Conservation (phyloP, 2,888 invertebrate genomes). For the Nomada fabriciana region DNA sequence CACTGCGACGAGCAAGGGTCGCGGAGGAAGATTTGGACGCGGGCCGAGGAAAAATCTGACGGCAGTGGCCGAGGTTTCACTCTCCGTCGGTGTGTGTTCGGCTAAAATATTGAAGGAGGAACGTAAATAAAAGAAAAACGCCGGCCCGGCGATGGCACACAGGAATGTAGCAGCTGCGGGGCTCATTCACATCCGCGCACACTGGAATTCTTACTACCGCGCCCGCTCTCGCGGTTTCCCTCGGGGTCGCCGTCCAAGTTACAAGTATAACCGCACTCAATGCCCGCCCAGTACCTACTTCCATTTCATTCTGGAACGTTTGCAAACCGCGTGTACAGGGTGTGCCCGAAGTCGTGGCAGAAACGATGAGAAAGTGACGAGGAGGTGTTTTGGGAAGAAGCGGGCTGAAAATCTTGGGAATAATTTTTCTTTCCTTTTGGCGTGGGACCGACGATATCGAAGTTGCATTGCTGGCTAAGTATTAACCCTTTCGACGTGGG, state of each 20-base stretch:
- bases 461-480: too few relatives aligned
- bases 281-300: slow-evolving; percentile 74
- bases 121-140: slow-evolving; percentile 69
- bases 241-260: slow-evolving; percentile 77
- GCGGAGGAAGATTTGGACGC: slow-evolving; percentile 35
- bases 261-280: slow-evolving; percentile 78
- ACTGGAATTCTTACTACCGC: slow-evolving; percentile 81
- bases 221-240: slow-evolving; percentile 65
- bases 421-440: too few relatives aligned
- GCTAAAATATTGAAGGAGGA: slow-evolving; percentile 65
- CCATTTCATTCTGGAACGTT: slow-evolving; percentile 76
- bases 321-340: slow-evolving; percentile 46
- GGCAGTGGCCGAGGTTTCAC: background rate
- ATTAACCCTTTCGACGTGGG: too few relatives aligned
- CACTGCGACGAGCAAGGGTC: slow-evolving; percentile 21
- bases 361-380: too few relatives aligned
- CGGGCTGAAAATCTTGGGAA: too few relatives aligned
- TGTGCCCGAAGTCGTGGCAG: background rate
- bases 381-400: too few relatives aligned
- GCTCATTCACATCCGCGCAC: slow-evolving; percentile 82
- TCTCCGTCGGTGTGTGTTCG: slow-evolving; percentile 26
- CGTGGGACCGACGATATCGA: too few relatives aligned
- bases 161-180: slow-evolving; percentile 83
- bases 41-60: slow-evolving; percentile 54
- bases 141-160: slow-evolving; percentile 78